Evolutionary conservation across 2,113 vertebrate species (phyloP).

Genomic region (Thalassoma bifasciatum): DNA sequence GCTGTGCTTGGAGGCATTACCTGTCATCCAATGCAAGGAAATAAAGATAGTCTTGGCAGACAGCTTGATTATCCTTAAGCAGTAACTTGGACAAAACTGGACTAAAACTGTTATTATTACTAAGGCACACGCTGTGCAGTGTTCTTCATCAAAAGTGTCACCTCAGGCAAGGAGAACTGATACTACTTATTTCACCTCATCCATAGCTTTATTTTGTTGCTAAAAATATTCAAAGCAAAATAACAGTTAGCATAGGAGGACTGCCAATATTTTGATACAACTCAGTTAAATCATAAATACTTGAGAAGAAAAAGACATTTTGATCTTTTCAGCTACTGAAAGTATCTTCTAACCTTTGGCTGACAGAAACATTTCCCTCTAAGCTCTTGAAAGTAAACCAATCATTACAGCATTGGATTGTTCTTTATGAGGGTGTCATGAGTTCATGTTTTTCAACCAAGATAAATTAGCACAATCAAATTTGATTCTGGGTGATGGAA

Average conservation of each 20-base stretch:
- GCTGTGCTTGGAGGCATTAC: conserved; percentile 63
- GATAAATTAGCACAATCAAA: neutral
- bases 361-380: neutral
- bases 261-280: conserved; percentile 52
- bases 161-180: conserved; percentile 41
- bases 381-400: neutral
- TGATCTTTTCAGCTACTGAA: neutral
- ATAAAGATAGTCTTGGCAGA: conserved; percentile 57
- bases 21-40: conserved; percentile 56
- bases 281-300: conserved; percentile 29
- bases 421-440: neutral
- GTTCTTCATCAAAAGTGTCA: conserved; percentile 37
- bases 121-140: conserved; percentile 43
- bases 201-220: neutral
- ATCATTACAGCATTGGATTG: neutral
- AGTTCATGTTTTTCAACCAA: no score
- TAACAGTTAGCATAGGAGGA: conserved; percentile 48
- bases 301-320: conserved; percentile 15
- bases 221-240: neutral
- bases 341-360: neutral
- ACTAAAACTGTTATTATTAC: conserved; percentile 34
- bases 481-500: neutral
- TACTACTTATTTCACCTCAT: conserved; percentile 39
- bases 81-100: conserved; percentile 49
- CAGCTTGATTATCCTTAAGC: conserved; percentile 28